A percentile compares a stretch with the other conserved stretches of the same genome.
phyloP scores from a whole-genome alignment of 2,888 invertebrate species.

The Aphodius granarius region DNA sequence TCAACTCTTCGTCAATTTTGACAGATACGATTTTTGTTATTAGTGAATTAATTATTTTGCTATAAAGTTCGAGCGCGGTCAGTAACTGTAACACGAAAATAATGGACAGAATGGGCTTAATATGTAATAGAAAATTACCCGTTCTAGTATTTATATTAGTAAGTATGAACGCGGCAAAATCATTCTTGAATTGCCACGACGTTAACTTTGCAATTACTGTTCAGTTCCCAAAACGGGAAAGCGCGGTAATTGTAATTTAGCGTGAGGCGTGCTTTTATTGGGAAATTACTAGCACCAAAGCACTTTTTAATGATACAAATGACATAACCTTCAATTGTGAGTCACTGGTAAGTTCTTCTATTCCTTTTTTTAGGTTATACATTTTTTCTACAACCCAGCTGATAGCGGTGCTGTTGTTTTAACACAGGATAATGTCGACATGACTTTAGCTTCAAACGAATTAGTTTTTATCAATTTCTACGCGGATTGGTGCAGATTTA shows the following conservation, averaged over 20 bases:
- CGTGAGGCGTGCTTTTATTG: not conserved
- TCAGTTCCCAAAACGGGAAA: not conserved
- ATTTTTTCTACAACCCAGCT: conserved; percentile 71
- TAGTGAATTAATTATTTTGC: not conserved
- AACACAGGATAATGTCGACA: conserved; percentile 79
- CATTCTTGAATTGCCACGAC: conserved; percentile 28
- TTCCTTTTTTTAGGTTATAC: conserved; percentile 53
- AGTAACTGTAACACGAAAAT: conserved; percentile 29
- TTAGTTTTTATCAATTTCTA: conserved; percentile 98
- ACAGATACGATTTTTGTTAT: conserved; percentile 21
- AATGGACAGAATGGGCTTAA: conserved; percentile 47
- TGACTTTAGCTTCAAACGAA: conserved; percentile 89
- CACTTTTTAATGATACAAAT: not conserved
- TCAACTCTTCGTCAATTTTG: conserved; percentile 17
- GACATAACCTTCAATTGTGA: conserved; percentile 5
- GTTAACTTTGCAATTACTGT: conserved; percentile 2
- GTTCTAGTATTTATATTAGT: conserved; percentile 50
- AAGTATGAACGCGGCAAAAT: conserved; percentile 39
- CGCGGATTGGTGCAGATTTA: conserved; percentile 99
- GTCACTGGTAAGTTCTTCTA: not conserved
- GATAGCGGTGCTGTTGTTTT: conserved; percentile 83
- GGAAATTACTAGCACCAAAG: not conserved
- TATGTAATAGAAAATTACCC: conserved; percentile 44
- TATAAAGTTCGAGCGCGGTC: not conserved
- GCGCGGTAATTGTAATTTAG: not conserved